Evolutionary conservation across 2,888 invertebrate genomes (phyloP).

Genomic region (Rugalucina vietnamica): DNA sequence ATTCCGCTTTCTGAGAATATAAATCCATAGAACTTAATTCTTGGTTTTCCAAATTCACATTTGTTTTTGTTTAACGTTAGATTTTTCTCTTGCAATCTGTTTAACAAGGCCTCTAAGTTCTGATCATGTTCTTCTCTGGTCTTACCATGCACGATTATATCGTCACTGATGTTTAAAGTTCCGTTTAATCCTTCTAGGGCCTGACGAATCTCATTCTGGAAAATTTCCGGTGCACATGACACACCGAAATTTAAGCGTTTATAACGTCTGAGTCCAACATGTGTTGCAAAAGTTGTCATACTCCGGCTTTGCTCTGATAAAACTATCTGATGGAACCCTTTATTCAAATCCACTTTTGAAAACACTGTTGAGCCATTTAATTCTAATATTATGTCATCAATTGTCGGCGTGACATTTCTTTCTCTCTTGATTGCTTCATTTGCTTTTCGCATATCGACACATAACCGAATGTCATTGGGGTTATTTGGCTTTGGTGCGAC

Average conservation of each 20-base stretch:
- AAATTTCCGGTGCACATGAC: constrained; percentile 20
- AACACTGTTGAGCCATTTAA: constrained; percentile 60
- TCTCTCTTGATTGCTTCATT: constrained; percentile 55
- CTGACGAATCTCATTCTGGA: constrained; percentile 37
- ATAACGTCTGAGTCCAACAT: constrained; percentile 46
- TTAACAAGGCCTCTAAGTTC: neutral
- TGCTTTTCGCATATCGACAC: constrained; percentile 64
- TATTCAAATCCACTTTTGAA: constrained; percentile 54
- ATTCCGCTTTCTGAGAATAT: constrained; percentile 30
- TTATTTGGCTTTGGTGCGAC: constrained; percentile 64
- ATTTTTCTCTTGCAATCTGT: constrained; percentile 3
- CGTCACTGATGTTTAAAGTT: neutral
- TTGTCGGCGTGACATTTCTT: constrained; percentile 53
- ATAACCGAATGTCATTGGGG: constrained; percentile 54
- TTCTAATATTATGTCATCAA: constrained; percentile 58
- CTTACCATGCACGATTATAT: constrained; percentile 2
- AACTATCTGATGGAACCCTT: constrained; percentile 65
- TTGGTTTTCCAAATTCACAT: constrained; percentile 5
- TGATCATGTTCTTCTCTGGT: neutral
- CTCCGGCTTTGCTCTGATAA: constrained; percentile 50
- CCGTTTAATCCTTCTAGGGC: neutral
- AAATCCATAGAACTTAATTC: constrained; percentile 38
- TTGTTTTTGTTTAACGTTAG: constrained; percentile 33
- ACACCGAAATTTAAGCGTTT: constrained; percentile 39
- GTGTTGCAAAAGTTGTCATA: constrained; percentile 59